These are phyloP conservation scores for Daubentonia madagascariensis DNA, from an alignment of 2,113 vertebrate genomes.

Conservation along the genomic window DNA sequence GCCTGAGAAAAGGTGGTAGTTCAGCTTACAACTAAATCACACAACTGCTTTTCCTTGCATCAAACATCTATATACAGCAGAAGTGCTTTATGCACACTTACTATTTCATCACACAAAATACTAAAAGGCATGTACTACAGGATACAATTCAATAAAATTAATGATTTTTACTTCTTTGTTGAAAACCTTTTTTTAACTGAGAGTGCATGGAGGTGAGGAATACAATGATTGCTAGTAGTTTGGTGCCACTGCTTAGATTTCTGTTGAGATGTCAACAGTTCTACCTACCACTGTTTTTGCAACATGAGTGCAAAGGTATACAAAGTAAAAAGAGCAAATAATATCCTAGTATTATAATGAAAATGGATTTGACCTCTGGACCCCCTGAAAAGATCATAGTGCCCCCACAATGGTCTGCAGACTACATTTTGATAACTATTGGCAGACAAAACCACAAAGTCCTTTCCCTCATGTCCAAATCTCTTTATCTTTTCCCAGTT, in stretches of 20 bases:
- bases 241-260: background rate
- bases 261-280: background rate
- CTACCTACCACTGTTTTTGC: background rate
- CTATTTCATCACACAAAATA: slow-evolving; percentile 26
- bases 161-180: background rate
- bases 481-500: background rate
- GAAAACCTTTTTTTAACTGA: background rate
- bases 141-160: slow-evolving; percentile 6
- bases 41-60: slow-evolving; percentile 6
- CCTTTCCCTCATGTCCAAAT: background rate
- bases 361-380: background rate
- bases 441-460: background rate
- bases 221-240: background rate
- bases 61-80: background rate
- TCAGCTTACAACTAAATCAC: background rate
- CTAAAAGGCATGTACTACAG: background rate
- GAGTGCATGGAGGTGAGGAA: background rate
- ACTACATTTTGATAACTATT: background rate
- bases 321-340: background rate
- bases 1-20: background rate
- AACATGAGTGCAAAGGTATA: background rate
- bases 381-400: background rate
- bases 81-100: background rate
- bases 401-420: background rate
- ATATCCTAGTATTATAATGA: background rate